Base-by-base conservation (phyloP, 2,797 vertebrate genomes). In the Ctenopoma multispine region DNA sequence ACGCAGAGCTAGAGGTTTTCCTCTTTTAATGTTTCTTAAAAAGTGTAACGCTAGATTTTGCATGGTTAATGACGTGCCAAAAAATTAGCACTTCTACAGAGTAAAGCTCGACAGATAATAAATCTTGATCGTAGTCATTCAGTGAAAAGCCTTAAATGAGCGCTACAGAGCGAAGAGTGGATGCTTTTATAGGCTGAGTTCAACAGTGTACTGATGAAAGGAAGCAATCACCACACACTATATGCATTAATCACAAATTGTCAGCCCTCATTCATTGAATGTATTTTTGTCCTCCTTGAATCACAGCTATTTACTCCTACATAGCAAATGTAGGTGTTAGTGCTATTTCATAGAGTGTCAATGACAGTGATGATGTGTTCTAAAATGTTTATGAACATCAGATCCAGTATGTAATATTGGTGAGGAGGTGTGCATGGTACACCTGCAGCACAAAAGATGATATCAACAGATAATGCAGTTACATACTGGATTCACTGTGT, bases 71-170 rank as follows among this genome's bases (percentile, higher is more conserved):
- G 70, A 75, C 4, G 23, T 53, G 40, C 48, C 15, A 66, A 71
- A 79, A 65, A 78, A 84, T 61, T 4, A 49, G 40, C 60, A 58
- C 68, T 72, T 66, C 8, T 34, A 20, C 53, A 31, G 58, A 62
- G 57, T 41, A 67, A 56, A 68, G 63, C 64, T 62, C 64, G 72
- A 66, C 62, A 65, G 43, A 85, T 76, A 81, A 81, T 79, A 76
- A 64, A 83, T 87, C 72, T 47, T 69, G 60, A 85, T 87, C 60
- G 31, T 21, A 43, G 27, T 55, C 48, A 61, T 81, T 18, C 63
- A 60, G 46, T 87, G 85, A 90, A 88, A 87, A 79, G 80, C 75
- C 51, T 50, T 69, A 85, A 85, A 84, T 75, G 77, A 85, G 76
- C 61, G 4, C 8, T n/a, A 34, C 1, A 3, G 53, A 70, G 44